These are phyloP conservation scores for Probaryconus sp. DNA, from an alignment of 1,140 invertebrate genomes.

Conservation along the genomic window DNA sequence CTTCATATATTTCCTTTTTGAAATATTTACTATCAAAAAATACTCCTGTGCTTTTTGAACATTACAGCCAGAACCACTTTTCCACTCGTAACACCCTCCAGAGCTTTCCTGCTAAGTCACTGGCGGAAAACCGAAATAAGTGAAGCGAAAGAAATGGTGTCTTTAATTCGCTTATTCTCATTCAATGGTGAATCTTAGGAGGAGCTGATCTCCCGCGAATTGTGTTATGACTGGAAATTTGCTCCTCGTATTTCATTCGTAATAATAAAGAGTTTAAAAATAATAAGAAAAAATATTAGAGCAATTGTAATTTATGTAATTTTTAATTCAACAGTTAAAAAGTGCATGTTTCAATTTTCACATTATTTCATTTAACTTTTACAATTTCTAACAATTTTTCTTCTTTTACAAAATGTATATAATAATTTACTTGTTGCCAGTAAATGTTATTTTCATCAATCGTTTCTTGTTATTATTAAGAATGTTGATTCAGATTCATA, in stretches of 20 bases:
- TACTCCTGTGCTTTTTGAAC: neutral
- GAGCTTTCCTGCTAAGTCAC: conserved; percentile 1
- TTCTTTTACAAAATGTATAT: too few species aligned
- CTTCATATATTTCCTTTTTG: neutral
- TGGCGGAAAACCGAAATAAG: conserved; percentile 1
- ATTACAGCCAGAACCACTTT: neutral
- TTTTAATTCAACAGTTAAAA: too few species aligned
- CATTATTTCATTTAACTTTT: too few species aligned
- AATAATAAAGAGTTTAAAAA: too few species aligned
- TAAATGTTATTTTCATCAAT: too few species aligned
- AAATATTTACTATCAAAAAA: conserved; percentile 40
- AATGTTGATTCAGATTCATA: too few species aligned
- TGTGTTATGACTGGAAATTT: conserved; percentile 1
- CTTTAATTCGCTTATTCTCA: conserved; percentile 25
- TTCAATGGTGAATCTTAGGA: conserved; percentile 1
- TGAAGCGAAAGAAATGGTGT: conserved; percentile 31
- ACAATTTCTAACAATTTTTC: too few species aligned
- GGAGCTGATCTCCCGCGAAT: conserved; percentile 1
- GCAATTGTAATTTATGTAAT: too few species aligned
- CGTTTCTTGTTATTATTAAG: too few species aligned
- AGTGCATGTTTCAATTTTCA: too few species aligned
- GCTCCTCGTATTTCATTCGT: neutral
- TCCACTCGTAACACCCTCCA: conserved; percentile 18
- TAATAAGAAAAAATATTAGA: too few species aligned
- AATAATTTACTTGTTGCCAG: too few species aligned